Evolutionary conservation across 2,888 invertebrate genomes (phyloP).

Genomic region (Lasioglossum figueresi): DNA sequence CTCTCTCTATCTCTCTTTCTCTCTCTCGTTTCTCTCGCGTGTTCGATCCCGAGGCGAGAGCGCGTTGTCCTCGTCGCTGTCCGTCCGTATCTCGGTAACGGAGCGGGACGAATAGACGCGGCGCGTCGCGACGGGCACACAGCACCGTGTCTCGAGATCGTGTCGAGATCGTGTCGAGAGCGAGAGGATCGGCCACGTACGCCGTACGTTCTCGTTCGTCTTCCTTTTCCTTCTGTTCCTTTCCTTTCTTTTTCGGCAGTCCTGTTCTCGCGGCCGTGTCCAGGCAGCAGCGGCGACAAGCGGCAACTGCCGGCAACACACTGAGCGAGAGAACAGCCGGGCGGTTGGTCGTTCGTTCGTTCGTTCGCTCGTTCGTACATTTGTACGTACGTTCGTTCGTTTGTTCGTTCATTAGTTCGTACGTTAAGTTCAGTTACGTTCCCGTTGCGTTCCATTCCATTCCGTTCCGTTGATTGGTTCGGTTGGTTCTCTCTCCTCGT

Average conservation of each 20-base stretch:
- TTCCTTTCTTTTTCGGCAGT: slow-evolving; percentile 5
- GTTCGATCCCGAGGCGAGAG: not conserved
- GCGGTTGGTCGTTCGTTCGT: slow-evolving; percentile 52
- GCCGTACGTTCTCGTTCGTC: not conserved
- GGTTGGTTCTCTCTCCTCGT: not conserved
- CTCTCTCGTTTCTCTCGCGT: not conserved
- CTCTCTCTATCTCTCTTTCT: not conserved
- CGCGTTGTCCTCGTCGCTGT: not conserved
- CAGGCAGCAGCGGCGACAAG: slow-evolving; percentile 66
- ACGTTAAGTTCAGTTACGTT: not conserved
- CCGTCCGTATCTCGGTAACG: slow-evolving; percentile 4
- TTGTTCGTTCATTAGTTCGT: slow-evolving; percentile 38
- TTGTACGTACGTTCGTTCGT: not conserved
- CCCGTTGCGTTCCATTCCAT: not conserved
- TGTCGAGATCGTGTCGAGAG: not conserved
- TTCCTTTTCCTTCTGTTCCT: not conserved
- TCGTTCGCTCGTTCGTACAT: slow-evolving; percentile 50
- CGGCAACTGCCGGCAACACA: slow-evolving; percentile 62
- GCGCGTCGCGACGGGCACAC: not conserved
- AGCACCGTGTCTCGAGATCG: not conserved
- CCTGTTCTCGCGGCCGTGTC: slow-evolving; percentile 28
- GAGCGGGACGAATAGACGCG: not conserved
- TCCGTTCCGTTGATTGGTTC: not conserved
- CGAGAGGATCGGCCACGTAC: not conserved
- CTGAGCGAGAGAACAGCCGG: slow-evolving; percentile 34